Base-by-base conservation (phyloP, 37 sponge, comb jelly and placozoan species). In the Eunapius fragilis region DNA sequence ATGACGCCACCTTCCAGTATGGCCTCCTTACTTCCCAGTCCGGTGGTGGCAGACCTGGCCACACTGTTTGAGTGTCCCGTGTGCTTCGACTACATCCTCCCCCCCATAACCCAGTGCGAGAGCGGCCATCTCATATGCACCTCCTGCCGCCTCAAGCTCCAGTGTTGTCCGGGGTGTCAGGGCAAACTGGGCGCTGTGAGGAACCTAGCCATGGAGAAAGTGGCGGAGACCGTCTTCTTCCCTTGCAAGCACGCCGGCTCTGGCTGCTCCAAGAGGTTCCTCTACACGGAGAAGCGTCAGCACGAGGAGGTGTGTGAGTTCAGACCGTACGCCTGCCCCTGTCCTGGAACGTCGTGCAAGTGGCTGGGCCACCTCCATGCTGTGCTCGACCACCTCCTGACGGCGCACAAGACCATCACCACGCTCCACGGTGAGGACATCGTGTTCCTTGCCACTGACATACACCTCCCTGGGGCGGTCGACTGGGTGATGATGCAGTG, bases 401-500 rank as follows among this genome's bases (percentile, higher is more conserved):
- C 75, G 11, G 85, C 91, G 31, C 98, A 98, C 93, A 96, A 96
- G 86, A 91, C 91, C 74, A 96, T 98, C 74, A 98, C 98, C 35
- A 98, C 92, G 2, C 93, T 98, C 2, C 87, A 89, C 11, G 98
- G 98, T 5, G 98, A 98, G 58, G 98, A 98, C 76, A 98, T 98
- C 50, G 98, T 98, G 75, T 98, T 98, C 79, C 89, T 98, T 23
- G 98, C 98, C 19, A 98, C 98, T 28, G 98, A 98, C 73, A 94
- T 98, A 33, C 89, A 93, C 48, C 89, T 98, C 13, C 94, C 93
- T 0, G 98, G 98, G 2, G 95, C 98, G 0, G 96, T 96, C 31
- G 98, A 98, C 89, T 98, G 98, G 98, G 98, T 98, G 49, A 98
- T 98, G 98, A 92, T 98, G 96, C 98, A 98, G 79, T 92, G 91